A percentile compares a stretch with the other conserved stretches of the same genome.
Evolutionary conservation across 1,140 invertebrate genomes (phyloP).

Genomic region (Platyscapa corneri): DNA sequence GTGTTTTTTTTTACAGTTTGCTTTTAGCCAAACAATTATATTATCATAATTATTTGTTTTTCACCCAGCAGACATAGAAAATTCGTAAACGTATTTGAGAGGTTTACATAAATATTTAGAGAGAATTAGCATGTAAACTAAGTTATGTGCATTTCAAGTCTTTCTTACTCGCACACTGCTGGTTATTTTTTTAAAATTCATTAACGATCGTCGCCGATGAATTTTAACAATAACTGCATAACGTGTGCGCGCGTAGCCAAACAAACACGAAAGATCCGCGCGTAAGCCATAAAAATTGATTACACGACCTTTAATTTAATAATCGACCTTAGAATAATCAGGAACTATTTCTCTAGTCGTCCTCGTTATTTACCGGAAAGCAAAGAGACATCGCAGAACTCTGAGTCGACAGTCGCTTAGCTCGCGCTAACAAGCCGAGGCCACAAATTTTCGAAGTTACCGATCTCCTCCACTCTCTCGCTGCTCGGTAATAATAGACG

Average conservation of each 20-base stretch:
- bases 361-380: constrained; percentile 45
- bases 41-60: too few species aligned
- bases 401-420: constrained; percentile 25
- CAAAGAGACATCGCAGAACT: constrained; percentile 36
- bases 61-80: not conserved
- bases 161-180: too few species aligned
- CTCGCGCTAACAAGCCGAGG: not conserved
- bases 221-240: not conserved
- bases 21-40: too few species aligned
- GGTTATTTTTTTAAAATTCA: not conserved
- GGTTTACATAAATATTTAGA: not conserved
- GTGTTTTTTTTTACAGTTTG: too few species aligned
- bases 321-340: constrained; percentile 36
- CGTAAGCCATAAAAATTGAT: not conserved
- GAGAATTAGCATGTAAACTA: too few species aligned
- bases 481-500: not conserved
- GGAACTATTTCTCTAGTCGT: constrained; percentile 45
- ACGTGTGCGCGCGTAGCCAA: not conserved
- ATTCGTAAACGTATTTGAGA: not conserved
- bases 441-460: constrained; percentile 17
- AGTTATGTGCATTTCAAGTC: too few species aligned
- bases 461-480: not conserved
- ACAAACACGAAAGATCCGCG: not conserved
- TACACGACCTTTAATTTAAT: constrained; percentile 25
- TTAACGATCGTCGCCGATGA: not conserved